These are phyloP conservation scores for Cremastobaeus sp. DNA, from an alignment of 2,888 invertebrate species.

Conservation along the genomic window DNA sequence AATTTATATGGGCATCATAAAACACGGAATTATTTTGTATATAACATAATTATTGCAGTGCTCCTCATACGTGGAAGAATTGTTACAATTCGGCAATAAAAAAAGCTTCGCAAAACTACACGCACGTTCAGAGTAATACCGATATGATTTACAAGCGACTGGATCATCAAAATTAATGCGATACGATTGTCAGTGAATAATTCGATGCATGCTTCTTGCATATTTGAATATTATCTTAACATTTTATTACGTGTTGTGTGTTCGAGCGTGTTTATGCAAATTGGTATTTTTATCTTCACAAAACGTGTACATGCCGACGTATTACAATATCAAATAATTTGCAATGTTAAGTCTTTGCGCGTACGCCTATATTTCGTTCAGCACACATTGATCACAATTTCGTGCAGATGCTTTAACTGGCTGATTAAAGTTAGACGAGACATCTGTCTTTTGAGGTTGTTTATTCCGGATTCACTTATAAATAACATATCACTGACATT, in stretches of 20 bases:
- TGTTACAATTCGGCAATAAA: no score
- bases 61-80: no score
- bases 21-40: no score
- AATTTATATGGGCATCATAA: no score
- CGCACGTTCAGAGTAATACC: no score
- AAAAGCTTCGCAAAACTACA: no score
- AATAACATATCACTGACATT: conserved; percentile 11
- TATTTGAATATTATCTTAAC: conserved; percentile 52
- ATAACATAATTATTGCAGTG: neutral
- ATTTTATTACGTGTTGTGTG: conserved; percentile 35
- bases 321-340: conserved; percentile 47
- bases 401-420: conserved; percentile 19
- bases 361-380: conserved; percentile 31
- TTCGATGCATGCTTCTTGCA: conserved; percentile 30
- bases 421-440: conserved; percentile 16
- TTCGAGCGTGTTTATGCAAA: conserved; percentile 44
- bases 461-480: conserved; percentile 7
- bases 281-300: conserved; percentile 41
- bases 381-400: conserved; percentile 27
- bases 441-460: conserved; percentile 27
- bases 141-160: conserved; percentile 18
- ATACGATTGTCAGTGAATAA: conserved; percentile 37
- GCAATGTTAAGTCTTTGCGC: conserved; percentile 42
- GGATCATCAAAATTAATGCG: conserved; percentile 38
- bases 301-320: conserved; percentile 28